These are phyloP conservation scores for Argyrosomus regius DNA, from an alignment of 2,797 vertebrate species.

Conservation along the genomic window DNA sequence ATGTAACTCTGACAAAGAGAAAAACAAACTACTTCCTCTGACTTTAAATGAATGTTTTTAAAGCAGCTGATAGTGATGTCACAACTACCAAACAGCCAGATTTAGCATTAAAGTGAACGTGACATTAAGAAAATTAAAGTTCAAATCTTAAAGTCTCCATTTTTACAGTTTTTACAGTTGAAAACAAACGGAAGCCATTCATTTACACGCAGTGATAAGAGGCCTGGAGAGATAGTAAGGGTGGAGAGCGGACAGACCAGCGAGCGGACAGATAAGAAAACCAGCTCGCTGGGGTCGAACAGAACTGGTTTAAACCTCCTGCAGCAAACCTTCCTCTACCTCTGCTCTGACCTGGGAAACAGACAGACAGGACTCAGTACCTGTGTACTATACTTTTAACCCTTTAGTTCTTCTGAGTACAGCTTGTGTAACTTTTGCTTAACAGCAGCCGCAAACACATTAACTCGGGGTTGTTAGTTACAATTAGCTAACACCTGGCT, in stretches of 20 bases:
- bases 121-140: not conserved
- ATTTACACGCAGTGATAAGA: constrained; percentile 18
- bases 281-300: not conserved
- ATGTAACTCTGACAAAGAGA: not conserved
- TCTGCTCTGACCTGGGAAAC: not conserved
- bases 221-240: constrained; percentile 20
- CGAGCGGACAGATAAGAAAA: constrained; percentile 42
- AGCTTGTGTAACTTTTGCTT: not conserved
- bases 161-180: not conserved
- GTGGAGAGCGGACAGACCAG: constrained; percentile 27
- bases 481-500: not conserved
- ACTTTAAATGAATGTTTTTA: not conserved
- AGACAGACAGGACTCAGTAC: not conserved
- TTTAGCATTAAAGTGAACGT: not conserved
- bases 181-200: constrained; percentile 4
- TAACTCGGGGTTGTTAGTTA: not conserved
- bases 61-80: not conserved
- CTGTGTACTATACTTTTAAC: not conserved
- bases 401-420: not conserved
- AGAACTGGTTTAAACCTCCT: constrained; percentile 42
- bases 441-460: no score
- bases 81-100: not conserved
- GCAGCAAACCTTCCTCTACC: not conserved
- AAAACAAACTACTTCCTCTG: not conserved
- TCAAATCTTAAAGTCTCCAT: not conserved